Evolutionary conservation across 2,888 invertebrate species (phyloP), one percentile per base, ranked within the genome.

Genomic region (Leptinotarsa haldemani): DNA sequence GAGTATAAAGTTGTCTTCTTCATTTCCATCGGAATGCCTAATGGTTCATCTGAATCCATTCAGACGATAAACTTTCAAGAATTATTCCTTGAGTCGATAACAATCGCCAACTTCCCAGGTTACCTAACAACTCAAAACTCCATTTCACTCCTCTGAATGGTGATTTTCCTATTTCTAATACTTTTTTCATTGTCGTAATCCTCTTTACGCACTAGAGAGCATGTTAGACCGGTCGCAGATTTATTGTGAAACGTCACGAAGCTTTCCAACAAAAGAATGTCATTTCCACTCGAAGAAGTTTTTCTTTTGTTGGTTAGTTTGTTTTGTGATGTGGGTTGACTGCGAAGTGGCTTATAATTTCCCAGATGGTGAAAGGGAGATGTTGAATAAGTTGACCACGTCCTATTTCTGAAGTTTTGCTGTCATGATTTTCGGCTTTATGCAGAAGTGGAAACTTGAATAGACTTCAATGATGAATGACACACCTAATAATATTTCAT

Each of bases 281-380:
- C 61, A 40, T 61, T 61, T 61, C 30, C 18, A 40, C 61, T 40
- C 3, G 61, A 40, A 12, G 20, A 56, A 56, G 56, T 56, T 61
- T 61, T 61, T 40, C 61, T 61, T 40, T 61, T 40, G 61, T 61
- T 61, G 30, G 25, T 61, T 61, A 16, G 16, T 61, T 61, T 30
- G 61, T 30, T 61, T 40, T 40, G 61, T 40, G 61, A 30, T 30
- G 30, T 25, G 61, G n/a, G 61, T 30, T 40, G 61, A 61, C 61
- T 40, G 15, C 30, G 25, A 40, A 61, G 40, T 30, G 61, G 61
- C 61, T 30, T n/a, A 30, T 61, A 30, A 61, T 40, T 61, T 61
- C 30, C 30, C 40, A 40, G 61, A 16, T 30, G 12, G 30, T 61
- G 25, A 9, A 61, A 30, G 61, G 25, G 16, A 40, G 40, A n/a